These are phyloP conservation scores for Drosophila nigromelanica DNA, from an alignment of 1,140 invertebrate genomes.

Conservation along the genomic window DNA sequence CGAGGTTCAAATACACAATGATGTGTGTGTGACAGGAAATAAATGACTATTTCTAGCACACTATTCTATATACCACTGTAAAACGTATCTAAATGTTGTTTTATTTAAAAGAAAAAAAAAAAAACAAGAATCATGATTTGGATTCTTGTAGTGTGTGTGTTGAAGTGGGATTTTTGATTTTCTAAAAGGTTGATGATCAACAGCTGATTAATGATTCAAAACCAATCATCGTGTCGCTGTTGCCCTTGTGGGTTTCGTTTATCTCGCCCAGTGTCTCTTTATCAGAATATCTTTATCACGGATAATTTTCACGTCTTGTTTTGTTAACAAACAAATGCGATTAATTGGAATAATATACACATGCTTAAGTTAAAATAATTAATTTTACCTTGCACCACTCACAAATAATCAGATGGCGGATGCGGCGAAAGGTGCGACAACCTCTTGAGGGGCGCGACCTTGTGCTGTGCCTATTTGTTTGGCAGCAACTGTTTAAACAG, in stretches of 20 bases:
- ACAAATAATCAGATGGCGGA: constrained; percentile 11
- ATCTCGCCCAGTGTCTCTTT: constrained; percentile 5
- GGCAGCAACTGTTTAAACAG: constrained; percentile 73
- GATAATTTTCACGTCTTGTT: constrained; percentile 14
- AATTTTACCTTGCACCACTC: constrained; percentile 21
- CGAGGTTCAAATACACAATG: not conserved
- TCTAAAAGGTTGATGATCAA: no score
- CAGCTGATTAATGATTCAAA: not conserved
- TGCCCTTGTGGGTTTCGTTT: constrained; percentile 5
- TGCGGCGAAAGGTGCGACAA: constrained; percentile 43
- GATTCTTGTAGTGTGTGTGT: not conserved
- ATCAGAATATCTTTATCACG: constrained; percentile 7
- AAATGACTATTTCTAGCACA: not conserved
- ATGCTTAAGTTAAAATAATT: not conserved
- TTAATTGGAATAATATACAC: constrained; percentile 5
- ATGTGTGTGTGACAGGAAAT: constrained; percentile 1
- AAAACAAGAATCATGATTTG: not conserved
- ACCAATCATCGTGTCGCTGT: not conserved
- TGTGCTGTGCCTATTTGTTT: constrained; percentile 57
- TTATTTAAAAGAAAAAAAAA: not conserved
- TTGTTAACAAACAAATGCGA: constrained; percentile 1
- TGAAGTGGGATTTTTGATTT: no score
- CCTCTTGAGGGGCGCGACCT: constrained; percentile 47
- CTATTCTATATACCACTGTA: not conserved
- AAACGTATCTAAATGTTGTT: not conserved